Evolutionary conservation across 2,888 invertebrate genomes (phyloP).

Genomic region (Trilocha varians): DNA sequence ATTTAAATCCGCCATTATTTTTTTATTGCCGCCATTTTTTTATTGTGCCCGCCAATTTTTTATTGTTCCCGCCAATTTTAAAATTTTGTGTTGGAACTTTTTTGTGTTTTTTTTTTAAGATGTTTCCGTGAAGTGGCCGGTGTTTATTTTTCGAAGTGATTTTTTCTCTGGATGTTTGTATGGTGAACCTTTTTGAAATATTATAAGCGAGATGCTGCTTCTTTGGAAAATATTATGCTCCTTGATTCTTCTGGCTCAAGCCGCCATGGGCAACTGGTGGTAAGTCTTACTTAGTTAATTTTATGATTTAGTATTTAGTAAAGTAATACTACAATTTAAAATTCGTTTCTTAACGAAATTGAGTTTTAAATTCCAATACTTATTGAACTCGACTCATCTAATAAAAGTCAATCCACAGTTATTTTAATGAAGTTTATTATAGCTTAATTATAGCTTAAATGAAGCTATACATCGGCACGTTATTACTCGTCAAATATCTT

Average conservation of each 20-base stretch:
- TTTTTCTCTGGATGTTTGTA: constrained; percentile 30
- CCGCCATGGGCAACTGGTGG: constrained; percentile 61
- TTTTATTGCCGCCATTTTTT: neutral
- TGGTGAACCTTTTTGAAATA: constrained; percentile 27
- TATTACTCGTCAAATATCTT: too few species aligned
- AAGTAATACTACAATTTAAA: too few species aligned
- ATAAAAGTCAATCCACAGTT: too few species aligned
- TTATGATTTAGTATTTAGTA: too few species aligned
- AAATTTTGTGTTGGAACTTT: constrained; percentile 24
- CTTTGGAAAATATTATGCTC: constrained; percentile 56
- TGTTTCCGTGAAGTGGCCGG: constrained; percentile 34
- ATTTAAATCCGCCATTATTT: neutral
- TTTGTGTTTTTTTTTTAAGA: constrained; percentile 36
- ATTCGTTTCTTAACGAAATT: too few species aligned
- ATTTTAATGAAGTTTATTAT: too few species aligned
- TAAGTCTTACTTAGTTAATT: constrained; percentile 29
- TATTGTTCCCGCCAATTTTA: neutral
- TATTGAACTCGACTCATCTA: too few species aligned
- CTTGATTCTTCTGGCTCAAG: constrained; percentile 46
- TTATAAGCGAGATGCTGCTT: constrained; percentile 52
- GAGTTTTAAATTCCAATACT: too few species aligned
- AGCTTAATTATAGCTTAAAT: too few species aligned
- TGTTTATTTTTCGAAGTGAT: constrained; percentile 31
- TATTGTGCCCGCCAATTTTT: neutral
- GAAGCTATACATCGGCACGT: too few species aligned